These are phyloP conservation scores for Nebria salina DNA, from an alignment of 2,888 invertebrate genomes.

Conservation along the genomic window DNA sequence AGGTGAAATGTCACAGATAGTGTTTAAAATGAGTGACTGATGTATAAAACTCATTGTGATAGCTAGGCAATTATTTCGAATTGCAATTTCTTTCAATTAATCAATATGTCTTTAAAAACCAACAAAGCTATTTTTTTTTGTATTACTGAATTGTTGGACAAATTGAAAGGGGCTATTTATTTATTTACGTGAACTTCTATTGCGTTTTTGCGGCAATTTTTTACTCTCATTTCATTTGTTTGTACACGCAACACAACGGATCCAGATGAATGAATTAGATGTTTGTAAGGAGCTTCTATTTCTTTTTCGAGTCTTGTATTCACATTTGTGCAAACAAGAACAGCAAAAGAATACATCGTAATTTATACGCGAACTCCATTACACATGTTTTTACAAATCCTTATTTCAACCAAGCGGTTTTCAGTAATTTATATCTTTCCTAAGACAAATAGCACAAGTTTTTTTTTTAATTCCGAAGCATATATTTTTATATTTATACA, in stretches of 20 bases:
- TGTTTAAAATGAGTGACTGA: not conserved
- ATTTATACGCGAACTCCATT: constrained; percentile 43
- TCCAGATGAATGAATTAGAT: constrained; percentile 1
- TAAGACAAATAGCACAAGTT: not conserved
- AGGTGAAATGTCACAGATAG: not conserved
- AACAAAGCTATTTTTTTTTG: not conserved
- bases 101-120: not conserved
- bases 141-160: not conserved
- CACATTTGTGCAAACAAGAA: constrained; percentile 25
- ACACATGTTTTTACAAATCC: constrained; percentile 42
- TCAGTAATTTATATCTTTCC: not conserved
- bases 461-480: not conserved
- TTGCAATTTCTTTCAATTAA: not conserved
- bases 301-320: not conserved
- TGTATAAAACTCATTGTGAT: not conserved
- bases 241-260: not conserved
- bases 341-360: constrained; percentile 22
- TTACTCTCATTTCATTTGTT: not conserved
- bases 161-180: not conserved
- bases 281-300: not conserved
- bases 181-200: not conserved
- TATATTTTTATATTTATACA: no score
- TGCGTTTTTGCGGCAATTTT: not conserved
- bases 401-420: constrained; percentile 36
- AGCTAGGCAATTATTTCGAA: not conserved